Evolutionary conservation across 2,113 vertebrate species (phyloP).

Genomic region (Phrynosoma platyrhinos): DNA sequence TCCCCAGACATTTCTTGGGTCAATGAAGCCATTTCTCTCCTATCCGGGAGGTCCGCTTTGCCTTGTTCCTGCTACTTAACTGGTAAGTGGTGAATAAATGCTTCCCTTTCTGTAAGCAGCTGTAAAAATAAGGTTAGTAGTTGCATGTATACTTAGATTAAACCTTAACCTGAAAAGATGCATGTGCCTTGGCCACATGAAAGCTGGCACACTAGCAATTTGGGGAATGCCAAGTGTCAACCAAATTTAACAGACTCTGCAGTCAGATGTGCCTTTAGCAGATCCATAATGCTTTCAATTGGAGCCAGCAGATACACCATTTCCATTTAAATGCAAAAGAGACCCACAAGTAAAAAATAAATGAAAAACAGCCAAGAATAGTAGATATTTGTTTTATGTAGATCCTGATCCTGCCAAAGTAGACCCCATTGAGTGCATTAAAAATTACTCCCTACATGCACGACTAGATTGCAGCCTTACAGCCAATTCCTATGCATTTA

Average conservation of each 20-base stretch:
- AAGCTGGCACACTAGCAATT: constrained; percentile 18
- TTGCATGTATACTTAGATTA: background rate
- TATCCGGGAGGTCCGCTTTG: background rate
- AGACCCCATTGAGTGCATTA: background rate
- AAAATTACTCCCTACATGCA: background rate
- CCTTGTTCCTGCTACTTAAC: background rate
- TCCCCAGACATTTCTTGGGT: constrained; percentile 14
- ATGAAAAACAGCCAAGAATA: constrained; percentile 46
- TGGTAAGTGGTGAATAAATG: constrained; percentile 38
- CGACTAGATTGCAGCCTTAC: background rate
- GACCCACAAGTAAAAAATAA: constrained; percentile 42
- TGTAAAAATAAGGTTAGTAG: constrained; percentile 18
- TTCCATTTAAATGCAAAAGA: constrained; percentile 27
- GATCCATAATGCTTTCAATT: constrained; percentile 58
- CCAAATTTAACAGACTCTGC: background rate
- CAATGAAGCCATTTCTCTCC: constrained; percentile 13
- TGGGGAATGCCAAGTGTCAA: constrained; percentile 2
- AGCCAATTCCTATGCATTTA: background rate
- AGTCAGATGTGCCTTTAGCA: constrained; percentile 26
- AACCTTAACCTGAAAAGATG: background rate
- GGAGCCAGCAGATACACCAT: constrained; percentile 40
- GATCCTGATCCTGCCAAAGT: background rate
- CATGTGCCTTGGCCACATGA: background rate
- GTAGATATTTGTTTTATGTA: constrained; percentile 32
- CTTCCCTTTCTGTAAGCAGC: background rate